Percentiles rank a stretch among this genome's conserved stretches.
Evolutionary conservation across 2,113 vertebrate species (phyloP).

Genomic region (Oreochromis aureus): DNA sequence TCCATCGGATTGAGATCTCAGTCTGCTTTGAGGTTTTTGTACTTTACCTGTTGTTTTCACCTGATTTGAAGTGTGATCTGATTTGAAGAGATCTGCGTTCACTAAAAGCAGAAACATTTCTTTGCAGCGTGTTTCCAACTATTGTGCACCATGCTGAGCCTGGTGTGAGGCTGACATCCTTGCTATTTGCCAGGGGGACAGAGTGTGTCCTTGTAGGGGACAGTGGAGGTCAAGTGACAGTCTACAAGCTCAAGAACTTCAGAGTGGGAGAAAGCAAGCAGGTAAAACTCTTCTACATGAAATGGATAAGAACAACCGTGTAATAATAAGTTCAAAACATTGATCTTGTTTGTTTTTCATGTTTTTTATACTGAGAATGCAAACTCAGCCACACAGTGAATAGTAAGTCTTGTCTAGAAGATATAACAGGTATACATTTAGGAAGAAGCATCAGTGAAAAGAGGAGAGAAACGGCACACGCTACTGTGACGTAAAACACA

Average conservation of each 20-base stretch:
- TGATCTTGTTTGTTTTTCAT: neutral
- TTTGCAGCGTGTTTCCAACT: slow-evolving; percentile 74
- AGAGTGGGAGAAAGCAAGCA: neutral
- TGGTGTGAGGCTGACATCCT: slow-evolving; percentile 61
- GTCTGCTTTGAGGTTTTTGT: neutral
- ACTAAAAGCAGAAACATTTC: neutral
- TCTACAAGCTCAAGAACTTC: slow-evolving; percentile 73
- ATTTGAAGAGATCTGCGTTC: neutral
- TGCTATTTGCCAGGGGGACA: slow-evolving; percentile 75
- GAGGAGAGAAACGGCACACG: neutral
- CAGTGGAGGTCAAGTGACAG: slow-evolving; percentile 73
- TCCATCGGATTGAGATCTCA: neutral
- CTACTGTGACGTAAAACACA: neutral
- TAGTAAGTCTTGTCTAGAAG: neutral
- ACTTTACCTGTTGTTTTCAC: neutral
- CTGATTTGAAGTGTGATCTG: neutral
- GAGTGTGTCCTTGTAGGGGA: slow-evolving; percentile 83
- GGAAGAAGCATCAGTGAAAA: neutral
- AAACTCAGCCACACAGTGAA: neutral
- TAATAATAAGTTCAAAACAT: neutral
- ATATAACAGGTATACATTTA: neutral
- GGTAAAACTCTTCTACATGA: slow-evolving; percentile 61
- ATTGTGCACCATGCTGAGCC: slow-evolving; percentile 62
- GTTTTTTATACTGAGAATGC: neutral
- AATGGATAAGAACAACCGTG: neutral